Conservation (phyloP, 2,797 vertebrate species). For the Kryptopterus vitreolus region DNA sequence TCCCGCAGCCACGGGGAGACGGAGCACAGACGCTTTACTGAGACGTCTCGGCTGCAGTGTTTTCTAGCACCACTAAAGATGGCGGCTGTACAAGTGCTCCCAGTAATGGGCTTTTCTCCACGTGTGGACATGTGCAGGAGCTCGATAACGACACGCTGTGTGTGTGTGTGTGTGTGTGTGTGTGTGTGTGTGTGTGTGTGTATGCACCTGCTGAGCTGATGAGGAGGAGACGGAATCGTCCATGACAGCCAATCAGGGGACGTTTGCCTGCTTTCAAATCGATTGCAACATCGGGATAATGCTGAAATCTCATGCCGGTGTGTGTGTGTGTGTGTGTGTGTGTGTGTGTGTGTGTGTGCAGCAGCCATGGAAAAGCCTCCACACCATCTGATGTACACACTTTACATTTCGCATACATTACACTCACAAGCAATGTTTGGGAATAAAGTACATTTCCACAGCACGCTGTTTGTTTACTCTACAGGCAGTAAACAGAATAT, state of each 20-base stretch:
- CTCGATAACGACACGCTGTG: too few relatives aligned
- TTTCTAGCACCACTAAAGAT: slow-evolving; percentile 59
- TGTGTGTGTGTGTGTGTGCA: too few relatives aligned
- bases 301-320: background rate
- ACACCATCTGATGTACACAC: background rate
- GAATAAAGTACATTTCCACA: background rate
- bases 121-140: slow-evolving; percentile 59
- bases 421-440: too few relatives aligned
- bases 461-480: too few relatives aligned
- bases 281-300: background rate
- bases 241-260: background rate
- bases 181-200: too few relatives aligned
- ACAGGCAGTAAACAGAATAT: too few relatives aligned
- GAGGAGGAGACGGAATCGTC: slow-evolving; percentile 20
- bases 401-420: background rate
- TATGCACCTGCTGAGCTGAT: slow-evolving; percentile 36
- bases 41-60: slow-evolving; percentile 51
- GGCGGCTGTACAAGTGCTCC: slow-evolving; percentile 66
- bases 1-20: slow-evolving; percentile 25
- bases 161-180: too few relatives aligned
- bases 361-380: background rate
- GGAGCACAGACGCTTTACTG: slow-evolving; percentile 28
- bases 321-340: fast-evolving
- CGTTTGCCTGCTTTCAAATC: slow-evolving; percentile 7
- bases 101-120: slow-evolving; percentile 66